Conservation (phyloP, 2,888 invertebrate species). For the Andrena minutula region DNA sequence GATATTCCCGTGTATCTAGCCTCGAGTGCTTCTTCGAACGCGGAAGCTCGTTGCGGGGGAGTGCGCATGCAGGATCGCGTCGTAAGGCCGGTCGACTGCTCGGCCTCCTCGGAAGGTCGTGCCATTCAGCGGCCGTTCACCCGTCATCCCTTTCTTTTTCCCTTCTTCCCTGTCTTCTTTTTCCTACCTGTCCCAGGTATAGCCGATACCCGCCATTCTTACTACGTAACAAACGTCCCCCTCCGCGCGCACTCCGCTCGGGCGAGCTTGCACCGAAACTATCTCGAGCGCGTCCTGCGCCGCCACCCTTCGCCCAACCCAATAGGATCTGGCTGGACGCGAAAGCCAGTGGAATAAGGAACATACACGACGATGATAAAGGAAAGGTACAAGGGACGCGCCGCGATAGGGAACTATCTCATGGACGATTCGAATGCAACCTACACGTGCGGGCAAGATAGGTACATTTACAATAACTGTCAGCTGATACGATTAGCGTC, state of each 20-base stretch:
- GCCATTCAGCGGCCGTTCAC: conserved; percentile 76
- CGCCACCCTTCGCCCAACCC: neutral
- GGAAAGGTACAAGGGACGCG: neutral
- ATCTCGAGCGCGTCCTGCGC: neutral
- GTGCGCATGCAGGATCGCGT: conserved; percentile 64
- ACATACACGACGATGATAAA: conserved; percentile 4
- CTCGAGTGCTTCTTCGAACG: conserved; percentile 68
- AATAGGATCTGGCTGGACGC: neutral
- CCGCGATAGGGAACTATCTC: conserved; percentile 9
- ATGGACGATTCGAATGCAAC: neutral
- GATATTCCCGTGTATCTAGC: conserved; percentile 54
- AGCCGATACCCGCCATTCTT: conserved; percentile 58
- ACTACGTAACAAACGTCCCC: conserved; percentile 19
- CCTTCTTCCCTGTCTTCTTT: conserved; percentile 56
- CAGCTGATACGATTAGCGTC: conserved; percentile 60
- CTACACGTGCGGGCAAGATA: conserved; percentile 22
- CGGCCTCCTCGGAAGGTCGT: conserved; percentile 77
- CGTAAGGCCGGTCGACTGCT: conserved; percentile 39
- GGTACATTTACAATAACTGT: conserved; percentile 39
- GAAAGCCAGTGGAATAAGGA: neutral
- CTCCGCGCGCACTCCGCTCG: neutral
- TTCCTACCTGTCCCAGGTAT: conserved; percentile 55
- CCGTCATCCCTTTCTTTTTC: conserved; percentile 76
- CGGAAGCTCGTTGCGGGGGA: conserved; percentile 76
- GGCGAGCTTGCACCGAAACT: neutral